phyloP scores from a whole-genome alignment of 92 coral and sea anemone species.

The Umimayanthus kanabou region DNA sequence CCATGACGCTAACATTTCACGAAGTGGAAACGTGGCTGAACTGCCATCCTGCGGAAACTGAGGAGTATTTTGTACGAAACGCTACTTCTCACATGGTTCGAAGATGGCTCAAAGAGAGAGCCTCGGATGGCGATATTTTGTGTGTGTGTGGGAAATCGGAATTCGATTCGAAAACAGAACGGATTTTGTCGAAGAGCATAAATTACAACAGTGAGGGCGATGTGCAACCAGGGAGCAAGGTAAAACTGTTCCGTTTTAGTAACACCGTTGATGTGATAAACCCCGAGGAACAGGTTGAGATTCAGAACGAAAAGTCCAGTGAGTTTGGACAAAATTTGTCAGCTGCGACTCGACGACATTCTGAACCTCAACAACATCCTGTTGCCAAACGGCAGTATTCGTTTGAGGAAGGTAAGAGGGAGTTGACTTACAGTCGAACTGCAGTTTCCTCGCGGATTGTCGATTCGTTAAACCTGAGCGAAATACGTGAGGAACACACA shows the following conservation, averaged over 20 bases:
- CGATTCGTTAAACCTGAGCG: constrained; percentile 86
- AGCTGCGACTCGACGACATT: constrained; percentile 65
- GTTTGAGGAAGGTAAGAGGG: constrained; percentile 64
- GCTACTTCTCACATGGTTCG: constrained; percentile 88
- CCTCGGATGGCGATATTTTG: constrained; percentile 47
- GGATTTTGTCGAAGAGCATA: background rate
- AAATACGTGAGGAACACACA: constrained; percentile 74
- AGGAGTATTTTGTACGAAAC: constrained; percentile 92
- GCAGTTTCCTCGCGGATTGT: constrained; percentile 78
- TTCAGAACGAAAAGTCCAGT: constrained; percentile 12
- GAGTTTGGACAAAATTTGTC: constrained; percentile 55
- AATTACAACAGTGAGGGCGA: constrained; percentile 12
- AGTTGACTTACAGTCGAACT: constrained; percentile 46
- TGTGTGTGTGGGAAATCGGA: constrained; percentile 58
- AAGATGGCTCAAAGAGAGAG: constrained; percentile 83
- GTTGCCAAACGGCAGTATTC: constrained; percentile 62
- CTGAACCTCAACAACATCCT: constrained; percentile 77
- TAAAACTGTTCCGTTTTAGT: constrained; percentile 82
- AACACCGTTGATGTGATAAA: constrained; percentile 81
- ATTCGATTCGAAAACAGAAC: constrained; percentile 27
- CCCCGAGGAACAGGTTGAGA: constrained; percentile 64
- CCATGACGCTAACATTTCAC: constrained; percentile 90
- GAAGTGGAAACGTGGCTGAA: constrained; percentile 98
- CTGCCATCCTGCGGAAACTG: constrained; percentile 77
- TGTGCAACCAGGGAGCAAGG: constrained; percentile 24